These are phyloP conservation scores for Lasioglossum marginatum DNA, from an alignment of 2,888 invertebrate species.

Conservation along the genomic window DNA sequence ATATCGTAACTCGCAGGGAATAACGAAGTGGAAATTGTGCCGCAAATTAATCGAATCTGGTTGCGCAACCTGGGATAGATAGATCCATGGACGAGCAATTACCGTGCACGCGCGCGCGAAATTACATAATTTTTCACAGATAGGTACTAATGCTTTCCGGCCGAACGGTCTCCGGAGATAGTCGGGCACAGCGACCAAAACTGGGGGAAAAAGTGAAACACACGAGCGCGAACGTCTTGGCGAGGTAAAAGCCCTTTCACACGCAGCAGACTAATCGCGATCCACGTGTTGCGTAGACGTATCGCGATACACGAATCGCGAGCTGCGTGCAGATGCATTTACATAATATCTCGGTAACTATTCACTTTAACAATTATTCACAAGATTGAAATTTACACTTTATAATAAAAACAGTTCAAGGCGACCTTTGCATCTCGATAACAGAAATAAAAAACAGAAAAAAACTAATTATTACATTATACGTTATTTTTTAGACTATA, in stretches of 20 bases:
- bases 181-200: not conserved
- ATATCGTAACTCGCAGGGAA: not conserved
- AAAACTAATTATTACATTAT: too few relatives aligned
- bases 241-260: not conserved
- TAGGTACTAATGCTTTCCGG: constrained; percentile 51
- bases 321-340: not conserved
- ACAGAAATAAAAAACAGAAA: too few relatives aligned
- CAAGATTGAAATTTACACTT: too few relatives aligned
- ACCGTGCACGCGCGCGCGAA: constrained; percentile 6
- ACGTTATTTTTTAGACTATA: too few relatives aligned
- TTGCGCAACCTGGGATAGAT: constrained; percentile 12
- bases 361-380: too few relatives aligned
- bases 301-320: not conserved
- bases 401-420: too few relatives aligned
- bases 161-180: constrained; percentile 39
- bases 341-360: not conserved
- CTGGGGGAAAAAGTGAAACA: constrained; percentile 29
- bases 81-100: constrained; percentile 26
- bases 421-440: too few relatives aligned
- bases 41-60: constrained; percentile 20
- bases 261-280: not conserved
- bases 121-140: constrained; percentile 32
- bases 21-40: constrained; percentile 4
- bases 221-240: not conserved
- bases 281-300: not conserved